Conservation (phyloP, 2,113 vertebrate genomes). For the Rana temporaria region DNA sequence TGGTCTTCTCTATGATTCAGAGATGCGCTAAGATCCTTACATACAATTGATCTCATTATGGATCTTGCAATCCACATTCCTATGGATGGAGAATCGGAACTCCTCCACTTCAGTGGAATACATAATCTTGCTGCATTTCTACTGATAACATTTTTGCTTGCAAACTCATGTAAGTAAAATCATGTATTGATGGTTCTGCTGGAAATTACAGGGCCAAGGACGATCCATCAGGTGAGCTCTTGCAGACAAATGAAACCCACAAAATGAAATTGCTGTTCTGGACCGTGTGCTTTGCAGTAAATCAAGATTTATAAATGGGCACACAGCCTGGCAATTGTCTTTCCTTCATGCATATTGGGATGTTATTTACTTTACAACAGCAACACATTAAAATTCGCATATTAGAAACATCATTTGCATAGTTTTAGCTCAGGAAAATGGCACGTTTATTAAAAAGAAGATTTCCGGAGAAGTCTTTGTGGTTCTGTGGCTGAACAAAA, state of each 20-base stretch:
- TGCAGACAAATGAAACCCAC: not conserved
- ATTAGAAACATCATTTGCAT: conserved; percentile 10
- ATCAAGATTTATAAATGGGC: conserved; percentile 32
- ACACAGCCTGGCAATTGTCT: conserved; percentile 29
- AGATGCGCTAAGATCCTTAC: too few species aligned
- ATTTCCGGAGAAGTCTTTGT: not conserved
- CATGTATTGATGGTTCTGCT: too few species aligned
- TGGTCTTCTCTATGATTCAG: too few species aligned
- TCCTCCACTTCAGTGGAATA: too few species aligned
- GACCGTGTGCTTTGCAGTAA: not conserved
- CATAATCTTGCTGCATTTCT: too few species aligned
- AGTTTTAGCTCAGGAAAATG: not conserved
- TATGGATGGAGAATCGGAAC: too few species aligned
- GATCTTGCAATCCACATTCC: too few species aligned
- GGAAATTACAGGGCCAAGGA: too few species aligned
- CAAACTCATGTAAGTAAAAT: too few species aligned
- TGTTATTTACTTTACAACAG: conserved; percentile 10
- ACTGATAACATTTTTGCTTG: too few species aligned
- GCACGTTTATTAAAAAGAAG: not conserved
- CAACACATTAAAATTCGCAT: conserved; percentile 20
- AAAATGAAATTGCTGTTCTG: conserved; percentile 20
- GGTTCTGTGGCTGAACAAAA: not conserved
- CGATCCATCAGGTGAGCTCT: too few species aligned
- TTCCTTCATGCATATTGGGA: conserved; percentile 14
- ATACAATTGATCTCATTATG: too few species aligned